Base-by-base conservation (phyloP, 1,140 invertebrate genomes). In the Pogonomyrmex californicus region DNA sequence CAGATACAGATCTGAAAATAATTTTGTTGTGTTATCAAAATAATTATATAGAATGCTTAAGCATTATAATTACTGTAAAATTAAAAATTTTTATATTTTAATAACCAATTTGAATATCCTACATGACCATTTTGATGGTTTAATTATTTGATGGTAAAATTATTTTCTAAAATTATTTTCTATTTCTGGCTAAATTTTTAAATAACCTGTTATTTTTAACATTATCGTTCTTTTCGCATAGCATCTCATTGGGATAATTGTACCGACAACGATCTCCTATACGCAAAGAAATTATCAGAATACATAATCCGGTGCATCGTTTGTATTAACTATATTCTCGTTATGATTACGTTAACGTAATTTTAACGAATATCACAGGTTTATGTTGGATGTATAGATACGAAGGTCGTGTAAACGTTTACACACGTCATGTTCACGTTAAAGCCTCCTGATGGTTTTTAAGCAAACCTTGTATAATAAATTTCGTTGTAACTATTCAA, bases 401-500 rank as follows among this genome's bases (percentile, higher is more conserved):
- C 41, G 66, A 58, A 71, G 79, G 30, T 82, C 38, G 49, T 5
- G 66, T 33, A 41, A 81, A 56, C 77, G 36, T 70, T 68, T 73
- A 38, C 10, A 38, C 47, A 30, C n/a, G 9, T 58, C 12, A 30
- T 23, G 17, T 56, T 0, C 14, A 12, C 5, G 10, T 9, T 30
- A 23, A 38, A 75, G 60, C 1, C n/a, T 23, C 1, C 41, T 12
- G 77, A 79, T 47, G 10, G 23, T 73, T 79, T 81, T 66, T n/a
- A 41, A 73, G 1, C 75, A 17, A 33, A 51, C 12, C 9, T 17
- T 38, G 51, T 54, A 41, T 14, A 82, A 60, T 36, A 82, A 68
- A 82, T 82, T 23, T 82, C 10, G 30, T 1, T 38, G 33, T 38
- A 30, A 58, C 0, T 10, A 6, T 56, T 71, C 54, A 60, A 23